phyloP scores from a whole-genome alignment of 2,113 vertebrate species.

The Platichthys flesus region DNA sequence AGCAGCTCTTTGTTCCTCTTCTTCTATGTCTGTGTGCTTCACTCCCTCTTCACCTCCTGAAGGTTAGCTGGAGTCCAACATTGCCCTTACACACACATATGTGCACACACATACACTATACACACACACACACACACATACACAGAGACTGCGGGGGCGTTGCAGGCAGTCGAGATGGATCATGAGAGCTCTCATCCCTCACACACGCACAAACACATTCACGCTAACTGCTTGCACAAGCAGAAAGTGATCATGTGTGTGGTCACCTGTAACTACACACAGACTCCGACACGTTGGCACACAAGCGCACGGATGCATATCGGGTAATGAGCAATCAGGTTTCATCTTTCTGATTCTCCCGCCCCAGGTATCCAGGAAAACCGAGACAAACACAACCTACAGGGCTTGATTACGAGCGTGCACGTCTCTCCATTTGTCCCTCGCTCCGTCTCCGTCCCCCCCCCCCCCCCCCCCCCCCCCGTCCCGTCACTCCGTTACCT shows the following conservation, averaged over 20 bases:
- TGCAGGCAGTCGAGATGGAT: slow-evolving; percentile 50
- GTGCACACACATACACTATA: slow-evolving; percentile 16
- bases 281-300: slow-evolving; percentile 15
- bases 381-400: slow-evolving; percentile 33
- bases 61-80: slow-evolving; percentile 52
- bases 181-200: slow-evolving; percentile 39
- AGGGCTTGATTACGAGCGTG: slow-evolving; percentile 34
- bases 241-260: slow-evolving; percentile 33
- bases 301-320: neutral
- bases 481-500: slow-evolving; percentile 70
- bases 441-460: slow-evolving; percentile 42
- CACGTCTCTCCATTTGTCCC: slow-evolving; percentile 32
- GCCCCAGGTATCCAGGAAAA: slow-evolving; percentile 56
- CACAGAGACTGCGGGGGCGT: slow-evolving; percentile 13
- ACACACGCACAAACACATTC: slow-evolving; percentile 7
- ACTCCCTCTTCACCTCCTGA: slow-evolving; percentile 32
- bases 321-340: slow-evolving; percentile 60
- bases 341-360: slow-evolving; percentile 41
- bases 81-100: slow-evolving; percentile 7
- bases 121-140: slow-evolving; percentile 9
- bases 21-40: slow-evolving; percentile 21
- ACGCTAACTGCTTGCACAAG: slow-evolving; percentile 6
- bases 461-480: no score
- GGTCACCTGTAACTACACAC: slow-evolving; percentile 17
- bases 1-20: slow-evolving; percentile 43